Conservation (phyloP, 2,888 invertebrate species). For the Tetragonisca angustula region DNA sequence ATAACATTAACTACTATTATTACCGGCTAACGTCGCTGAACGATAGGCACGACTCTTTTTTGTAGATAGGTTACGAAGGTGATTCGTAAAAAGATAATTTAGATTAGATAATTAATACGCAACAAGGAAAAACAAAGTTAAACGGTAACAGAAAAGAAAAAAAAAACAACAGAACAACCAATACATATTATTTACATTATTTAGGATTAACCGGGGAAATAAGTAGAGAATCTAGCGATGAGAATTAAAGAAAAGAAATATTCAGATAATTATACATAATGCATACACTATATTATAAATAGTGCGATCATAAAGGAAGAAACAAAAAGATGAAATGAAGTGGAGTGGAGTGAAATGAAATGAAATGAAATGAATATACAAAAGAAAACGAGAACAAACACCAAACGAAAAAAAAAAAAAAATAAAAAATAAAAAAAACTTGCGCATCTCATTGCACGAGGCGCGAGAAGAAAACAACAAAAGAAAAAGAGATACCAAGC, state of each 20-base stretch:
- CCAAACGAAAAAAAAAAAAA: slow-evolving; percentile 14
- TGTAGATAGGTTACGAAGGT: slow-evolving; percentile 67
- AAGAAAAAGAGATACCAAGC: slow-evolving; percentile 31
- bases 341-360: slow-evolving; percentile 29
- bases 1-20: slow-evolving; percentile 46
- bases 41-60: slow-evolving; percentile 59
- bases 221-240: slow-evolving; percentile 79
- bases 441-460: slow-evolving; percentile 18
- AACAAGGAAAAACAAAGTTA: slow-evolving; percentile 54
- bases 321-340: slow-evolving; percentile 35
- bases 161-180: slow-evolving; percentile 65
- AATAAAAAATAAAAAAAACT: background rate
- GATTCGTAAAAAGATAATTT: slow-evolving; percentile 48
- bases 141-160: slow-evolving; percentile 56
- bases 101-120: slow-evolving; percentile 70
- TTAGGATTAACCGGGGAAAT: slow-evolving; percentile 76
- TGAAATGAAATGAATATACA: slow-evolving; percentile 23
- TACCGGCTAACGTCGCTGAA: slow-evolving; percentile 50
- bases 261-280: slow-evolving; percentile 67
- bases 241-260: slow-evolving; percentile 65
- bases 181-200: slow-evolving; percentile 83
- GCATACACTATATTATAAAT: slow-evolving; percentile 67
- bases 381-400: slow-evolving; percentile 35
- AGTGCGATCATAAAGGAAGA: slow-evolving; percentile 58
- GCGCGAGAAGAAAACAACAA: background rate